Base-by-base conservation (phyloP, 2,888 invertebrate genomes). In the Pristionchus japonicus region DNA sequence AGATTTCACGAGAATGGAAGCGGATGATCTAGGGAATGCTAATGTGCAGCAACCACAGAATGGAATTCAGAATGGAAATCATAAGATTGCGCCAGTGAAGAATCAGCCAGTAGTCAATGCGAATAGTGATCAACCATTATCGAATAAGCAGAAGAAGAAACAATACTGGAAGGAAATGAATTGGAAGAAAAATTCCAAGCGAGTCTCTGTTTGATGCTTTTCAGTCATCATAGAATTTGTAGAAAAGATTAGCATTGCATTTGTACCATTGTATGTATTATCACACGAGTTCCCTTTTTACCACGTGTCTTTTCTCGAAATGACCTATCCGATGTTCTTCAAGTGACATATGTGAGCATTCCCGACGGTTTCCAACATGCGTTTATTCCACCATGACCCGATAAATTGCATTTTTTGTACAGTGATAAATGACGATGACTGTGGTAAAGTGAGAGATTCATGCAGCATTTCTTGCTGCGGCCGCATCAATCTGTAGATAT, bases 301-400 rank as follows among this genome's bases (percentile, higher is more conserved):
- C 43, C 70, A 70, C 70, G 34, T 70, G 70, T 34, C 37, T 6
- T 34, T 23, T 70, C 27, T 15, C 31, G 37, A 40, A 70, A 70
- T 70, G 70, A 70, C 70, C 70, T 37, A 20, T 37, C 37, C 37
- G 17, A 27, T 64, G 23, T 57, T 15, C 31, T 64, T 34, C 64
- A 27, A 31, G 31, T 70, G 70, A 31, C 70, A 70, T 64, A 9
- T 70, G 31, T 20, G 13, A 37, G 31, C 34, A 27, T 70, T 70
- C 70, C n/a, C 34, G 20, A 17, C 70, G 70, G 34, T 37, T 70
- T 70, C 37, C 70, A 34, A 70, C 34, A 20, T 70, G 27, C 3
- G 4, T 70, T 70, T 70, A 70, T 70, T 70, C 31, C 31, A 34
- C 70, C 70, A 70, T 70, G 70, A 70, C 70, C 70, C 70, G 70